Conservation (phyloP, 1,140 invertebrate genomes). For the Panulirus ornatus region DNA sequence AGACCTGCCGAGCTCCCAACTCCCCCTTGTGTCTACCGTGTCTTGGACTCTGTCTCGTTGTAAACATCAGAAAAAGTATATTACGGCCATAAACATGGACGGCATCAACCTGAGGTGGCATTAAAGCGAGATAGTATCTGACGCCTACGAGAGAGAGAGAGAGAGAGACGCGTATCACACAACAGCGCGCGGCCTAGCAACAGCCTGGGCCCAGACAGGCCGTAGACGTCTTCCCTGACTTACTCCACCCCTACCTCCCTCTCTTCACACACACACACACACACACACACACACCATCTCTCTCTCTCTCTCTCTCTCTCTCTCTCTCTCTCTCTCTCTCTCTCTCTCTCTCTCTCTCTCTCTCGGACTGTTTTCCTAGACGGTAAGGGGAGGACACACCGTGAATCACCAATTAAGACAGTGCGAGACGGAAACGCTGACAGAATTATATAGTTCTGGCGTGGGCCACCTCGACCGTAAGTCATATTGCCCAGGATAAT, state of each 20-base stretch:
- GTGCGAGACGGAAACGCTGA: neutral
- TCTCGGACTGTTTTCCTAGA: no score
- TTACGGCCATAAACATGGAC: conserved; percentile 21
- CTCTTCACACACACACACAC: no score
- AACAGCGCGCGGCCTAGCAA: neutral
- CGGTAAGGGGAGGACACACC: neutral
- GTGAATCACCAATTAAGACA: neutral
- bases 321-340: neutral
- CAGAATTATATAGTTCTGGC: no score
- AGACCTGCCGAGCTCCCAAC: no score
- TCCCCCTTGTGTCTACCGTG: neutral
- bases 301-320: neutral
- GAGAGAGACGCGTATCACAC: conserved; percentile 12
- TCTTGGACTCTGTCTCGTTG: neutral
- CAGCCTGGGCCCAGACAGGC: neutral
- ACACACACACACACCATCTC: no score
- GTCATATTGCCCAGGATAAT: no score
- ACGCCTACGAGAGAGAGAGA: conserved; percentile 13
- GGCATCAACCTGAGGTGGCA: conserved; percentile 32
- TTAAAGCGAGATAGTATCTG: conserved; percentile 41
- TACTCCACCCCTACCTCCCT: neutral
- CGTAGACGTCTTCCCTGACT: neutral
- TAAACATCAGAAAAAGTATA: conserved; percentile 25
- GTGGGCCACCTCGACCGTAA: no score
- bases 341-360: neutral